Evolutionary conservation across 2,113 vertebrate species (phyloP).

Genomic region (Cebus imitator): DNA sequence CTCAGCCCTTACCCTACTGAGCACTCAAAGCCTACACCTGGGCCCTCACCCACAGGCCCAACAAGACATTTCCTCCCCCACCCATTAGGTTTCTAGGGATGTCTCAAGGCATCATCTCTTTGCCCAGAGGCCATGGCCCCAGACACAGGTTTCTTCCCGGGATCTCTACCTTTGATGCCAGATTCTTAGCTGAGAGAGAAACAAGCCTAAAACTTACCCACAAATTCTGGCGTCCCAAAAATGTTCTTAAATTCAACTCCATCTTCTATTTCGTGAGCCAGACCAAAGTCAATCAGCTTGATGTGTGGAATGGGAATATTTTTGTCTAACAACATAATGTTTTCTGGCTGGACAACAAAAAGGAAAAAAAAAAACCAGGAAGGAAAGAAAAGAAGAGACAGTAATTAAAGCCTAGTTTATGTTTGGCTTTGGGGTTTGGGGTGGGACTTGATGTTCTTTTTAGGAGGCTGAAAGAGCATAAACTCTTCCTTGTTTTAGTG

Average conservation of each 20-base stretch:
- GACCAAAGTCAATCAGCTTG: conserved; percentile 97
- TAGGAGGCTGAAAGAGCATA: background rate
- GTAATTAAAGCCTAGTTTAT: conserved; percentile 54
- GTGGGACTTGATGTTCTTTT: conserved; percentile 40
- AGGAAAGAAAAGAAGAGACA: background rate
- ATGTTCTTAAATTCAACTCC: conserved; percentile 98
- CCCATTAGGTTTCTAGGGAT: background rate
- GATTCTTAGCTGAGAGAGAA: conserved; percentile 11
- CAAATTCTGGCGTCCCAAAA: conserved; percentile 98
- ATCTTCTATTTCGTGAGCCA: conserved; percentile 95
- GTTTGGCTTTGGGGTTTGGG: conserved; percentile 35
- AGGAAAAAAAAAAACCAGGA: background rate
- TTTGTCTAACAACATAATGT: conserved; percentile 98
- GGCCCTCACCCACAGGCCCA: background rate
- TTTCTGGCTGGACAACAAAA: conserved; percentile 92
- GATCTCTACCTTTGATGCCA: background rate
- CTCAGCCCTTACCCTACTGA: background rate
- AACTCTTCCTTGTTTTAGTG: conserved; percentile 32
- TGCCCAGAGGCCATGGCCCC: background rate
- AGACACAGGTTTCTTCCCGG: background rate
- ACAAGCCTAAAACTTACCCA: conserved; percentile 86
- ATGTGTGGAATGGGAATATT: conserved; percentile 91
- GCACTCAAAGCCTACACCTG: background rate
- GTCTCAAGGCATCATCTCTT: background rate
- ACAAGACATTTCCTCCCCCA: background rate